phyloP scores from a whole-genome alignment of 2,113 vertebrate genomes.

The Serilophus lunatus region DNA sequence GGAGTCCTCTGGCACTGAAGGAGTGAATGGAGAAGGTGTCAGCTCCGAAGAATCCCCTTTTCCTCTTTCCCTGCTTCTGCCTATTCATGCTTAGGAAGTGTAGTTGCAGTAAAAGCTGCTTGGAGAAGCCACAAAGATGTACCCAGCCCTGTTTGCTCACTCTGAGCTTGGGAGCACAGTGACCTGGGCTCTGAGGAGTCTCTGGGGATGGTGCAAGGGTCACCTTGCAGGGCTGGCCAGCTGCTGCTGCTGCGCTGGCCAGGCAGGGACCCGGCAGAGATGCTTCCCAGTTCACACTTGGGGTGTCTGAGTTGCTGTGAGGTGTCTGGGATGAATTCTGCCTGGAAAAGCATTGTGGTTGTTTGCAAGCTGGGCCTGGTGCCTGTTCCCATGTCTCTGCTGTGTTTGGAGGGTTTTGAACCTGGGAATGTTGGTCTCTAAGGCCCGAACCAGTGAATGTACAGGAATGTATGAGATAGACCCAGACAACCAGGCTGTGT shows the following conservation, averaged over 20 bases:
- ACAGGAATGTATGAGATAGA: not conserved
- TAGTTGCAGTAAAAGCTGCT: not conserved
- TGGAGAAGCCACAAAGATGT: not conserved
- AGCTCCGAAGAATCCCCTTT: not conserved
- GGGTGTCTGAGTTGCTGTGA: not conserved
- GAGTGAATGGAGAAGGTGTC: not conserved
- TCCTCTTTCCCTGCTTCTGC: not conserved
- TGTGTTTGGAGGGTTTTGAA: not conserved
- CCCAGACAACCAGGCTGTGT: not conserved
- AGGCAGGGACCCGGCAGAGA: not conserved
- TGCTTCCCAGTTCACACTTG: not conserved
- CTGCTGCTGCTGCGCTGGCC: not conserved
- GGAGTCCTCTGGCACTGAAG: not conserved
- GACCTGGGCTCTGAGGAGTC: not conserved
- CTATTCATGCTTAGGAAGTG: not conserved
- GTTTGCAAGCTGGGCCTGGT: not conserved
- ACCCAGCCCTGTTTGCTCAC: not conserved
- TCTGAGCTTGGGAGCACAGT: not conserved
- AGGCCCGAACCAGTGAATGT: rapidly evolving
- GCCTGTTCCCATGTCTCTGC: not conserved
- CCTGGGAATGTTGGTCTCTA: not conserved
- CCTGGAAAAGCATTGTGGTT: not conserved
- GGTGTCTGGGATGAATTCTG: not conserved
- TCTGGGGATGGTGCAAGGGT: not conserved
- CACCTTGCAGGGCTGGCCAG: not conserved